Conservation (phyloP, 2,888 invertebrate genomes). For the Papilio protenor region DNA sequence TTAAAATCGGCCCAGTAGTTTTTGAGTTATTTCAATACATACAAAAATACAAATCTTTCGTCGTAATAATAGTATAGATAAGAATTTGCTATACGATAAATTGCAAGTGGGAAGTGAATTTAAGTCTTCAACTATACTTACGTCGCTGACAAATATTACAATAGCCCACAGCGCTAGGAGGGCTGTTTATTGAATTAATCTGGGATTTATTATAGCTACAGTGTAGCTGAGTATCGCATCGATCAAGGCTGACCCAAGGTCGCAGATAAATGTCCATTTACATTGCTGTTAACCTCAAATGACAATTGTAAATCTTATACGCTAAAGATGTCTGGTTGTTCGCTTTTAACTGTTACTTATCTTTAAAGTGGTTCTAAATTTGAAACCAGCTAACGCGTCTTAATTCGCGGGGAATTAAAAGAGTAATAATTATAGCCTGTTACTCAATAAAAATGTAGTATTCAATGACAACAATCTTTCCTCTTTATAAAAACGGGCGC, state of each 20-base stretch:
- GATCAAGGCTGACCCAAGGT: slow-evolving; percentile 57
- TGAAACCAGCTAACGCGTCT: neutral
- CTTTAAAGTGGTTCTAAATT: neutral
- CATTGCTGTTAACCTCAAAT: slow-evolving; percentile 44
- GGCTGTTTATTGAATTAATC: slow-evolving; percentile 58
- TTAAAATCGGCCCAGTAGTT: too few species aligned
- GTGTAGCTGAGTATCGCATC: slow-evolving; percentile 55
- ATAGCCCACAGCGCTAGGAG: slow-evolving; percentile 48
- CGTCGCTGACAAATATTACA: slow-evolving; percentile 35
- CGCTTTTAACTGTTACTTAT: slow-evolving; percentile 14
- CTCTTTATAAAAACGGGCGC: too few species aligned
- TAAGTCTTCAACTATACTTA: slow-evolving; percentile 5
- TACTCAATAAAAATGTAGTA: too few species aligned
- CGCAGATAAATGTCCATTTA: slow-evolving; percentile 52
- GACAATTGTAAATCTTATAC: slow-evolving; percentile 29
- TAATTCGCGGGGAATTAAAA: too few species aligned
- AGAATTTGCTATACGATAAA: neutral
- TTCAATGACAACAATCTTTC: too few species aligned
- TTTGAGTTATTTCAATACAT: too few species aligned
- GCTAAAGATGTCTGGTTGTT: slow-evolving; percentile 23
- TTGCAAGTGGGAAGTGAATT: neutral
- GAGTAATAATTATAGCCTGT: too few species aligned
- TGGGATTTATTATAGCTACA: slow-evolving; percentile 54
- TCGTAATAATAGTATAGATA: too few species aligned
- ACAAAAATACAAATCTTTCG: too few species aligned